Conservation (phyloP, 2,113 vertebrate genomes). For the Theristicus caerulescens region DNA sequence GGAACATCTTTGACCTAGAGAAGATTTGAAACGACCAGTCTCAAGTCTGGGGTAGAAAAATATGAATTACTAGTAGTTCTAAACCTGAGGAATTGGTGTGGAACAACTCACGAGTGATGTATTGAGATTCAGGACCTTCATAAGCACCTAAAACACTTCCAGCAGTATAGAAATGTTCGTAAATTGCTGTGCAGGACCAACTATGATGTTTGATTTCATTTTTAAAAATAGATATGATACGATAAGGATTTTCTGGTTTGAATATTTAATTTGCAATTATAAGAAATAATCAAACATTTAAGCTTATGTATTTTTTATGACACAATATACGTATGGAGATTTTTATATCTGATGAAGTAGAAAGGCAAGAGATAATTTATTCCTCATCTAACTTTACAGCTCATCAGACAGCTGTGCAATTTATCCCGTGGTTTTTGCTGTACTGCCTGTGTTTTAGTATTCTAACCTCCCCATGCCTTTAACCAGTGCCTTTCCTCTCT, state of each 20-base stretch:
- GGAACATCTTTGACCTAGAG: not conserved
- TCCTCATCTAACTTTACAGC: slow-evolving; percentile 38
- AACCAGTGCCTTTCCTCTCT: not conserved
- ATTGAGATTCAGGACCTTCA: not conserved
- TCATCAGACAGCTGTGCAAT: slow-evolving; percentile 50
- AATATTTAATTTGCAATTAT: slow-evolving; percentile 52
- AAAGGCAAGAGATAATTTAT: slow-evolving; percentile 40
- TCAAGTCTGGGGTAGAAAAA: not conserved
- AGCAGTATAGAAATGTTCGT: not conserved
- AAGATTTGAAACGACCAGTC: not conserved
- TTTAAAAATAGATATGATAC: slow-evolving; percentile 15
- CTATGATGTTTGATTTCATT: slow-evolving; percentile 3
- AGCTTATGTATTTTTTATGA: slow-evolving; percentile 52
- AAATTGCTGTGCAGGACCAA: not conserved
- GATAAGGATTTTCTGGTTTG: slow-evolving; percentile 31
- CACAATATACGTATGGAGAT: not conserved
- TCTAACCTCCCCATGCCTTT: not conserved
- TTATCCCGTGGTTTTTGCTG: slow-evolving; percentile 3
- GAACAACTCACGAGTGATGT: not conserved
- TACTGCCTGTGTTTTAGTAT: not conserved
- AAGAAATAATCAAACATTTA: slow-evolving; percentile 58
- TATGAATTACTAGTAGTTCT: not conserved
- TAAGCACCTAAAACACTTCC: not conserved
- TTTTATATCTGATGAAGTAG: slow-evolving; percentile 38
- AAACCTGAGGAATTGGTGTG: not conserved